Percentiles rank a stretch among this genome's conserved stretches.
phyloP scores from a whole-genome alignment of 2,888 invertebrate species.

The Platerodrilus igneus region DNA sequence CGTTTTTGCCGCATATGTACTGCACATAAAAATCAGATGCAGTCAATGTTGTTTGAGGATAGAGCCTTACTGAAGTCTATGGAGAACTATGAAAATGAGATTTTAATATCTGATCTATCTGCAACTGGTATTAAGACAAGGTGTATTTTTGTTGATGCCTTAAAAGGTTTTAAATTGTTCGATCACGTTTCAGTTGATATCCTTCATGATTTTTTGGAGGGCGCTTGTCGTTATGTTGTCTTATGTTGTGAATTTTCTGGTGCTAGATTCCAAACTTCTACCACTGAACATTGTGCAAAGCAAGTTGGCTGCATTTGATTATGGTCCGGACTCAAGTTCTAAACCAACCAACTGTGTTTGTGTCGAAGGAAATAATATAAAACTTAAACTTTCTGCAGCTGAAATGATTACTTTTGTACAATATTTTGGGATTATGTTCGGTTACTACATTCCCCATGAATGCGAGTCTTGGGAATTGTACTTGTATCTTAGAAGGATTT shows the following conservation, averaged over 20 bases:
- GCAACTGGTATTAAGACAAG: conserved; percentile 2
- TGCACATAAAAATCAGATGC: neutral
- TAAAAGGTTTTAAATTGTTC: neutral
- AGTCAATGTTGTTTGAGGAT: neutral
- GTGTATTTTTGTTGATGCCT: neutral
- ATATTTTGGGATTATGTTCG: conserved; percentile 1
- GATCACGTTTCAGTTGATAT: neutral
- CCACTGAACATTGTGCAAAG: neutral
- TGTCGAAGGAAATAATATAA: neutral
- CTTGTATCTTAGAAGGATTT: no score
- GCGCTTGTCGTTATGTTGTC: neutral
- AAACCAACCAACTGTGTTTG: neutral
- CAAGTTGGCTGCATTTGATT: neutral
- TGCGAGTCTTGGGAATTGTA: no score
- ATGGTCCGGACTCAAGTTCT: neutral
- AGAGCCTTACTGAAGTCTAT: neutral
- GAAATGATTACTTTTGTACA: conserved; percentile 5
- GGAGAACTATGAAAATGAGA: neutral
- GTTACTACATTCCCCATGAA: conserved; percentile 3
- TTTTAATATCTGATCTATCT: neutral
- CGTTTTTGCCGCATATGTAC: conserved; percentile 1
- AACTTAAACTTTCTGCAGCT: neutral
- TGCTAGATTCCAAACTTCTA: neutral
- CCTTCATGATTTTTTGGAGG: conserved; percentile 3
- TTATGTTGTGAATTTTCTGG: neutral